Evolutionary conservation across 2,113 vertebrate species (phyloP).

Genomic region (Coturnix japonica): DNA sequence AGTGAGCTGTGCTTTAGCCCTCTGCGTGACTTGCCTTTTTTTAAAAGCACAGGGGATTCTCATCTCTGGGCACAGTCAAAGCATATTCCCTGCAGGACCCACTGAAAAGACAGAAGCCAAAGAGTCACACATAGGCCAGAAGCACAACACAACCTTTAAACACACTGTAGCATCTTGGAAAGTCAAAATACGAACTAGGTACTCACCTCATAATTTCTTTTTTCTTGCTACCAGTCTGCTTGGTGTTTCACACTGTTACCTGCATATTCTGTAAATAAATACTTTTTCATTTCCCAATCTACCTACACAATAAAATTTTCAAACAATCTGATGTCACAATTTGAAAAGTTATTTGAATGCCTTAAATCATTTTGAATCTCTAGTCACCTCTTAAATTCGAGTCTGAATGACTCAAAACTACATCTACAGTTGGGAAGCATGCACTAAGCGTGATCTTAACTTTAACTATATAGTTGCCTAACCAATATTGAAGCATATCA

Average conservation of each 20-base stretch:
- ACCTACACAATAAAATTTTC: neutral
- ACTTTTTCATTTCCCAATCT: neutral
- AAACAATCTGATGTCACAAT: neutral
- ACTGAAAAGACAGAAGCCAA: neutral
- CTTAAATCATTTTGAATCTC: neutral
- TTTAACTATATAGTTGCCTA: neutral
- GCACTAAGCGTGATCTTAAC: neutral
- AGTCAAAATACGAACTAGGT: neutral
- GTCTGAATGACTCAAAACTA: neutral
- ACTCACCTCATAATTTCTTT: neutral
- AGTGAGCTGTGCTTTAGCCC: neutral
- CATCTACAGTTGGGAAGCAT: neutral
- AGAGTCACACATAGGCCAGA: neutral
- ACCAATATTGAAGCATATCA: rapidly evolving
- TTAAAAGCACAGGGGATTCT: neutral
- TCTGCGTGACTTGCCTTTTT: rapidly evolving
- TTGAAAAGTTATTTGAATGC: neutral
- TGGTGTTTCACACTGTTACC: neutral
- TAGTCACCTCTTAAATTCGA: neutral
- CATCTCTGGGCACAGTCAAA: neutral
- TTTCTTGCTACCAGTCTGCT: neutral
- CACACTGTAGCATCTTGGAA: neutral
- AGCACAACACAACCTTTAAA: neutral
- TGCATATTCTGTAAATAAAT: neutral
- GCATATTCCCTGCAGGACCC: neutral